Evolutionary conservation across 2,797 vertebrate species (phyloP).

Genomic region (Coranthus polyacanthus): DNA sequence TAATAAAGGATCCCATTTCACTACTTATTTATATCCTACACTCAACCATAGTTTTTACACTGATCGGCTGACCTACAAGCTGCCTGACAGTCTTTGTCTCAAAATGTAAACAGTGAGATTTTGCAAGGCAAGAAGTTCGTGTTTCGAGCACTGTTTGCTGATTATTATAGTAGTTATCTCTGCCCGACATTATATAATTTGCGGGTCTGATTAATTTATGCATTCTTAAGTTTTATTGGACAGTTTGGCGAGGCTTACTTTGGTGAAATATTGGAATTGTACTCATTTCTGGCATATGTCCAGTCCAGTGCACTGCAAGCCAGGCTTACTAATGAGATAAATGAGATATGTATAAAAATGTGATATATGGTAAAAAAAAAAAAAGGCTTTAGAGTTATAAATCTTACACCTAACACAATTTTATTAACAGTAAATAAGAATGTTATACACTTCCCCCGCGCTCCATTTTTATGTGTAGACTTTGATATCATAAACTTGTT

Average conservation of each 20-base stretch:
- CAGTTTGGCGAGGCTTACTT: no score
- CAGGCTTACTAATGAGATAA: constrained; percentile 24
- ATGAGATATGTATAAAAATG: not conserved
- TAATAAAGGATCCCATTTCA: not conserved
- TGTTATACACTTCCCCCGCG: not conserved
- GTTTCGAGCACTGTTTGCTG: constrained; percentile 2
- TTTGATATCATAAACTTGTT: not conserved
- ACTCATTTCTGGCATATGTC: constrained; percentile 5
- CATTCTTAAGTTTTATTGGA: constrained; percentile 17
- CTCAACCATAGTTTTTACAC: constrained; percentile 6
- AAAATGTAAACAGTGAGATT: constrained; percentile 74
- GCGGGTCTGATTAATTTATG: constrained; percentile 1
- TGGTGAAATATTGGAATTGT: constrained; percentile 6
- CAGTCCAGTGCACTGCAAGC: not conserved
- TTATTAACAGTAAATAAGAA: not conserved
- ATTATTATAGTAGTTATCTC: not conserved
- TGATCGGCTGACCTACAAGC: constrained; percentile 47
- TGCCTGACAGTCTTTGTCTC: constrained; percentile 73
- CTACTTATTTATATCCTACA: not conserved
- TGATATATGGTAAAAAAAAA: not conserved
- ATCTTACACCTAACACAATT: not conserved
- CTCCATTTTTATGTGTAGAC: not conserved
- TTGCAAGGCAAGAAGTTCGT: not conserved
- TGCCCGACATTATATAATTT: not conserved
- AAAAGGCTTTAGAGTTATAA: not conserved